phyloP scores from a whole-genome alignment of 2,113 vertebrate species.

The Anoura caudifer region DNA sequence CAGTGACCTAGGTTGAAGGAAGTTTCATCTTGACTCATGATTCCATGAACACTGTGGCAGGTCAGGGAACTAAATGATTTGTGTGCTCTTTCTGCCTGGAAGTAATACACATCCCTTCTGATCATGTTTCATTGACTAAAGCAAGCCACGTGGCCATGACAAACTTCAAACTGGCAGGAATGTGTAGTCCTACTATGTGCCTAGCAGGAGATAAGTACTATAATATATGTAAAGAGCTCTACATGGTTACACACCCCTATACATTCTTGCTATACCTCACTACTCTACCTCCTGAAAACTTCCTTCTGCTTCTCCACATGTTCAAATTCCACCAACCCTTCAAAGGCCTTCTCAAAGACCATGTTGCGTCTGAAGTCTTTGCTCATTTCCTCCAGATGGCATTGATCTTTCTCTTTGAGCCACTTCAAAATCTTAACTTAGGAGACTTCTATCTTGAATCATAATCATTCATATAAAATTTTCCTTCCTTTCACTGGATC shows the following conservation, averaged over 20 bases:
- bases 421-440: not conserved
- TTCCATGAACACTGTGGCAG: not conserved
- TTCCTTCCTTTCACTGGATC: not conserved
- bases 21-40: not conserved
- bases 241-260: not conserved
- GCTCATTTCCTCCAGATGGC: not conserved
- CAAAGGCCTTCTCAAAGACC: not conserved
- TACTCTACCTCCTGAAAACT: not conserved
- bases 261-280: not conserved
- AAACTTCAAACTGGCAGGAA: not conserved
- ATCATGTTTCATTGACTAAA: not conserved
- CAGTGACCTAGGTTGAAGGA: not conserved
- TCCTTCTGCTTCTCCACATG: not conserved
- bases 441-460: not conserved
- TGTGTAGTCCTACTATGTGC: not conserved
- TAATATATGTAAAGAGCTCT: not conserved
- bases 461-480: not conserved
- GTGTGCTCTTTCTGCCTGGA: not conserved
- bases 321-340: not conserved
- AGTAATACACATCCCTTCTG: not conserved
- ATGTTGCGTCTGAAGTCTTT: not conserved
- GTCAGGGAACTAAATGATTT: not conserved
- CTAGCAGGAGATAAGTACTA: not conserved
- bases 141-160: not conserved
- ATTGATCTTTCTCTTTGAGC: not conserved